Base-by-base conservation (phyloP, 2,797 vertebrate genomes). In the Anas capensis region DNA sequence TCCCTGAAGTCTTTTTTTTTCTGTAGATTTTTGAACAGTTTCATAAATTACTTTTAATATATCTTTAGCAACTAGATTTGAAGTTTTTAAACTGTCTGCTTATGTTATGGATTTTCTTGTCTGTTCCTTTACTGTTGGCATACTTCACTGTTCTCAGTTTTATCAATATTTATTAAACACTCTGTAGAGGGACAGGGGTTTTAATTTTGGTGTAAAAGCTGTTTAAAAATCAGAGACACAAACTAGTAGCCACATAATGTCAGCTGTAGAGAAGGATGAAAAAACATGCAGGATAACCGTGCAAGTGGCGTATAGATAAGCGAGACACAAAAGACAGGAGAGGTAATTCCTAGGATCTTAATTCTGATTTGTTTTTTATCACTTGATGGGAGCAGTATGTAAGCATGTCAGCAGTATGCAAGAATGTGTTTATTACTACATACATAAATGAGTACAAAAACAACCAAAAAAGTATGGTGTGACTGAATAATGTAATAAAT, bases 181-280 rank as follows among this genome's bases (percentile, higher is more conserved):
- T 88, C 49, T 34, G 17, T 51, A 66, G 78, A 88, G 71, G 66
- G 49, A 20, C 58, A 51, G 42, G 61, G 83, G 33, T 44, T 92
- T 86, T 58, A 29, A 62, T 92, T 92, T 82, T 70, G 64, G 48
- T 21, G 14, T 26, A 73, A 73, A 90, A 80, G 49, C 82, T 92
- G 62, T 36, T 94, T 86, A 91, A 56, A 42, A 79, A 51, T 81
- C 56, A 82, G 73, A 92, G 90, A 34, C 82, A 92, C 71, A 77
- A 80, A 77, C 36, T 23, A 61, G 73, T 73, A 82, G 51, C 64
- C 23, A 6, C 26, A 6, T 62, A 76, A 57, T 71, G 57, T 75
- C 78, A 88, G 0, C 62, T 53, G n/a, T 49, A n/a, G 75, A 80
- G 87, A 88, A 73, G 70, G 85, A 57, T 77, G 68, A 77, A 82